Conservation (phyloP, 2,797 vertebrate species). For the Cynodonichthys magdalenae region DNA sequence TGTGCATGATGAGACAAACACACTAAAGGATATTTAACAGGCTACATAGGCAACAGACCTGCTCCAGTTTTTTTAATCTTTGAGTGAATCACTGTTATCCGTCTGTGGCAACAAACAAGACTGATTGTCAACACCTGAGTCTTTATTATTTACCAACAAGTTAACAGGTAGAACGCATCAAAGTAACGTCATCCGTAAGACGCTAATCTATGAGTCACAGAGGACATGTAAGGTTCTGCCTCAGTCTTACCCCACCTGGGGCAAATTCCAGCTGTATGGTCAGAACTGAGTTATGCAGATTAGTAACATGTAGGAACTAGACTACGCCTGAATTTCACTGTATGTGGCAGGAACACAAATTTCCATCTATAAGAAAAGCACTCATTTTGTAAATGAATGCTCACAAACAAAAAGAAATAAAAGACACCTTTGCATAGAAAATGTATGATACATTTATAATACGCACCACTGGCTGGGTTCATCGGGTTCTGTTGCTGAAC, state of each 20-base stretch:
- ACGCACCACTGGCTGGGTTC: constrained; percentile 89
- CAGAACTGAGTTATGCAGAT: constrained; percentile 37
- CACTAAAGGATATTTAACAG: no score
- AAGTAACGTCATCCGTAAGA: constrained; percentile 35
- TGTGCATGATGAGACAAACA: not conserved
- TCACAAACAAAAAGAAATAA: not conserved
- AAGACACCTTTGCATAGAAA: not conserved
- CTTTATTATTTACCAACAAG: not conserved
- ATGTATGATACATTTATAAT: not conserved
- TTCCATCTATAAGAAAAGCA: not conserved
- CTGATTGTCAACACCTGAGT: constrained; percentile 1
- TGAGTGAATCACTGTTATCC: constrained; percentile 2
- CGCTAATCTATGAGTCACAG: constrained; percentile 50
- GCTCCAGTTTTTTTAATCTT: not conserved
- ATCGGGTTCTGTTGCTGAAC: constrained; percentile 91
- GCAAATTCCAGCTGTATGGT: constrained; percentile 66
- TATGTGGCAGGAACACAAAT: not conserved
- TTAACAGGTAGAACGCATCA: constrained; percentile 14
- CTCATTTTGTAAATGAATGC: not conserved
- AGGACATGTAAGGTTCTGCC: constrained; percentile 74
- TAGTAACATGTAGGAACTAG: constrained; percentile 62
- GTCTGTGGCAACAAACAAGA: not conserved
- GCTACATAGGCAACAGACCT: no score
- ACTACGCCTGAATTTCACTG: constrained; percentile 25
- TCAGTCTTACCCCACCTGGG: constrained; percentile 62